A percentile compares a stretch with the other conserved stretches of the same genome.
These are phyloP conservation scores for Perizoma affinitatum DNA, from an alignment of 2,888 invertebrate genomes.

Conservation along the genomic window DNA sequence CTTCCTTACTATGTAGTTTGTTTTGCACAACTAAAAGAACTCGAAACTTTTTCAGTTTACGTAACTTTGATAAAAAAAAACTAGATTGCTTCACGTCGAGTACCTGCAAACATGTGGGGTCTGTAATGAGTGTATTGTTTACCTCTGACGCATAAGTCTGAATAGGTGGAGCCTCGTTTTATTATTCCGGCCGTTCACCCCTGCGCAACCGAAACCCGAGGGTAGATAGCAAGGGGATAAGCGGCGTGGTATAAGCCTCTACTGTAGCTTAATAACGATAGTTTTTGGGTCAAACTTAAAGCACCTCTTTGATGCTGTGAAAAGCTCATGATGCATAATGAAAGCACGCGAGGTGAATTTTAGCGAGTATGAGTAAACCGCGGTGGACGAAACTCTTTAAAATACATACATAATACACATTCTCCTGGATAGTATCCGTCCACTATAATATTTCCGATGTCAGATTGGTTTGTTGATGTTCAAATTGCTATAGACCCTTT, in stretches of 20 bases:
- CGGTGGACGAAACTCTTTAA: neutral
- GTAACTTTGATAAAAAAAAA: too few species aligned
- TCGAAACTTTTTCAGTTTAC: too few species aligned
- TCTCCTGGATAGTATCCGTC: neutral
- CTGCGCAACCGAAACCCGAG: constrained; percentile 19
- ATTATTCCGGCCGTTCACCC: constrained; percentile 37
- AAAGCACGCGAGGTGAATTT: neutral
- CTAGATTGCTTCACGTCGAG: neutral
- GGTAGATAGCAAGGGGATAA: constrained; percentile 28
- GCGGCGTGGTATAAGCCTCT: constrained; percentile 20
- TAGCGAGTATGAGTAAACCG: neutral
- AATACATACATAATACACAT: too few species aligned
- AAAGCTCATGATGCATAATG: constrained; percentile 5
- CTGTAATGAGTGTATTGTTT: constrained; percentile 11
- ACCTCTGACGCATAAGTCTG: constrained; percentile 21
- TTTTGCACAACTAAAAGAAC: too few species aligned
- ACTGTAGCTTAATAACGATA: constrained; percentile 19
- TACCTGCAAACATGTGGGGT: neutral
- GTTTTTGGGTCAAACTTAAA: constrained; percentile 20
- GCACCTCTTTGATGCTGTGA: constrained; percentile 17
- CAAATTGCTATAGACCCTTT: too few species aligned
- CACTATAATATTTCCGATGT: too few species aligned
- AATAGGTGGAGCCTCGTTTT: constrained; percentile 28
- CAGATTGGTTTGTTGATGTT: too few species aligned
- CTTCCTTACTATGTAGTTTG: neutral